These are phyloP conservation scores for Drosophila bunnanda DNA, from an alignment of 2,888 invertebrate genomes.

Conservation along the genomic window DNA sequence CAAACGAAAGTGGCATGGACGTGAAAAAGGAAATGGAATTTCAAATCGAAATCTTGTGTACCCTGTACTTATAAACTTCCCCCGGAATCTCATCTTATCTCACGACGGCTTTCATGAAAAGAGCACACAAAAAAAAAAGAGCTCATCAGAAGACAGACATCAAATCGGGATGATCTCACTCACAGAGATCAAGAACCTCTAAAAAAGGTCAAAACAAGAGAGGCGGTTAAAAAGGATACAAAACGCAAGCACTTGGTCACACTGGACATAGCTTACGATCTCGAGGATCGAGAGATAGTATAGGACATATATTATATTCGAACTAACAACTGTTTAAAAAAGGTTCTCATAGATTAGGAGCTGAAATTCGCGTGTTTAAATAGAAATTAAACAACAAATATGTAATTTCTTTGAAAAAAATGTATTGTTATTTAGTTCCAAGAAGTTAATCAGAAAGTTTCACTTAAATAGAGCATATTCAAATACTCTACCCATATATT, in stretches of 20 bases:
- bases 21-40: slow-evolving; percentile 17
- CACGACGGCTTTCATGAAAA: slow-evolving; percentile 6
- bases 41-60: slow-evolving; percentile 16
- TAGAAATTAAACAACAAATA: background rate
- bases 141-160: slow-evolving; percentile 21
- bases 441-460: slow-evolving; percentile 2
- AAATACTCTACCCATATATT: too few relatives aligned
- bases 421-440: too few relatives aligned
- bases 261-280: background rate
- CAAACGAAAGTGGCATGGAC: slow-evolving; percentile 63
- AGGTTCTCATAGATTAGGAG: background rate
- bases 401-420: background rate
- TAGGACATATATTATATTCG: background rate
- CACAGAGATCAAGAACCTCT: slow-evolving; percentile 24
- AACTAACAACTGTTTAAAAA: background rate
- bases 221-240: background rate
- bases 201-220: background rate
- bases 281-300: too few relatives aligned
- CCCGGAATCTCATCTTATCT: slow-evolving; percentile 20
- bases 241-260: background rate
- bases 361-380: background rate
- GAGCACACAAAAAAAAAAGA: background rate
- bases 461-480: too few relatives aligned
- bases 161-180: slow-evolving; percentile 28
- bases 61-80: slow-evolving; percentile 29